Base-by-base conservation (phyloP, 2,888 invertebrate species). In the Calliphora vomitoria region DNA sequence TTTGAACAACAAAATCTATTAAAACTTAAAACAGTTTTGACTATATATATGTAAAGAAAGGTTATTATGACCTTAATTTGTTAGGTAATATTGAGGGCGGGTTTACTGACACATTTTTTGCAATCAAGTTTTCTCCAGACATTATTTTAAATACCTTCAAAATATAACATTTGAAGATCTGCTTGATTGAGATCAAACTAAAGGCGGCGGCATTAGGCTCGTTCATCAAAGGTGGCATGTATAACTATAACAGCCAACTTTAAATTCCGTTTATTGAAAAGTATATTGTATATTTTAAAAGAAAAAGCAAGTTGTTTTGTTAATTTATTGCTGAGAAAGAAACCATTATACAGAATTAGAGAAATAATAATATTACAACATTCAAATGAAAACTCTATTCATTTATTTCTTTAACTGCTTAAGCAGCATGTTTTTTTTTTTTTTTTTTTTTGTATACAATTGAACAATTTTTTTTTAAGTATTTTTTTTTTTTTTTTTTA, bases 11-110 rank as follows among this genome's bases (percentile, higher is more conserved):
- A 82, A 66, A 75, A 58, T 75, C 8, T 50, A 20, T 87, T 89
- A 90, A 90, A 90, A 90, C 90, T 90, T 90, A 90, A 90, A 90
- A 90, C 90, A 90, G 90, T 90, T 90, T 90, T 89, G 82, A 71
- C 69, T 82, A 82, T 82, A 69, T 3, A 25, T 44, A 38, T 55
- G 53, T 72, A 55, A 75, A 64, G 55, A 74, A 64, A 41, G 13
- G 44, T 53, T 15, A 31, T 53, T 15, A 55, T 15, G 41, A 50
- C 1, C 15, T 62, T 50, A 35, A 71, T 69, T 62, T 78, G 11
- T 64, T 8, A 47, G 31, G 13, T 5, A 47, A n/a, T 58, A 18
- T 68, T 11, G 31, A 1, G 15, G 62, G 62, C n/a, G 25, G 58
- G 18, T 5, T 18, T 53, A 71, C 47, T 60, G 41, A 53, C 31